phyloP scores from a whole-genome alignment of 92 coral and sea anemone genomes.

The Parazoanthus atlanticus region DNA sequence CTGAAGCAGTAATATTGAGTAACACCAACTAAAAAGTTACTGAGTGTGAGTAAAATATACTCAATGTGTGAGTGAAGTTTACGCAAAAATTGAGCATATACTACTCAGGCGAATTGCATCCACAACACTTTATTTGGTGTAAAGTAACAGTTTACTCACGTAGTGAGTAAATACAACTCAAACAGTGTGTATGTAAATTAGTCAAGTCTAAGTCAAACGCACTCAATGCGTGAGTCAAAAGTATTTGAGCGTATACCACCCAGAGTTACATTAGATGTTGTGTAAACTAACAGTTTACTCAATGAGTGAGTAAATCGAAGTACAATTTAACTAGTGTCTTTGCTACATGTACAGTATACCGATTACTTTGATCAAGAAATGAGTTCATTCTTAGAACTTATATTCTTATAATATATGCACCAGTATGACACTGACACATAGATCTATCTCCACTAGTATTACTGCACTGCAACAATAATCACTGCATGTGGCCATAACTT shows the following conservation, averaged over 20 bases:
- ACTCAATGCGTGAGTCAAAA: not conserved
- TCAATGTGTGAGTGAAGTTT: not conserved
- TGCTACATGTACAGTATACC: not conserved
- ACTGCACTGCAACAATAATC: too few species aligned
- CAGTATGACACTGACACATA: too few species aligned
- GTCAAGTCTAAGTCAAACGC: not conserved
- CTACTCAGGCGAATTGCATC: not conserved
- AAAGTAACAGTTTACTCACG: not conserved
- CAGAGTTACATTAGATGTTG: conserved; percentile 5
- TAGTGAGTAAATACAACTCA: conserved; percentile 10
- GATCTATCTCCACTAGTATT: too few species aligned
- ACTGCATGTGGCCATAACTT: too few species aligned
- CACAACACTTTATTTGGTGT: not conserved
- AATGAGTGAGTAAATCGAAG: conserved; percentile 13
- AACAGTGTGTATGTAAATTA: conserved; percentile 13
- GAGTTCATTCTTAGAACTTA: too few species aligned
- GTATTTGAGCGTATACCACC: not conserved
- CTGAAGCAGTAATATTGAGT: conserved; percentile 1
- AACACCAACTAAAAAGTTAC: not conserved
- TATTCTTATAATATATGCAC: too few species aligned
- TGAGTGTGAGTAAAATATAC: conserved; percentile 5
- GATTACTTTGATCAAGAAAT: conserved; percentile 4
- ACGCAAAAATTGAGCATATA: not conserved
- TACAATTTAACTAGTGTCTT: not conserved
- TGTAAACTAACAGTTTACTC: conserved; percentile 3